A percentile compares a stretch with the other conserved stretches of the same genome.
phyloP scores from a whole-genome alignment of 2,113 vertebrate species.

The Gambusia affinis region DNA sequence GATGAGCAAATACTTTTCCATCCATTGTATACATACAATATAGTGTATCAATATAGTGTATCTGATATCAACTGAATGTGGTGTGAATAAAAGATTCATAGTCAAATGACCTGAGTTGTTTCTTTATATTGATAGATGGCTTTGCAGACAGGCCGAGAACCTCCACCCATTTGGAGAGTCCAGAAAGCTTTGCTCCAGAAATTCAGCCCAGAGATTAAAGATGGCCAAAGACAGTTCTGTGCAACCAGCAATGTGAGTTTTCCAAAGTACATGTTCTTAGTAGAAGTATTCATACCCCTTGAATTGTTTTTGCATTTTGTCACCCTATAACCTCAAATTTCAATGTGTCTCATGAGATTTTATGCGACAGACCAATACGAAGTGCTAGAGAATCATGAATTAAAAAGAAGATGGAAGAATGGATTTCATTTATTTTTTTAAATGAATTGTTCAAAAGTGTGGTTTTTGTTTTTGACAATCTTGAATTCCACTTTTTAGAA shows the following conservation, averaged over 20 bases:
- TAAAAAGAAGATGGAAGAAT: not conserved
- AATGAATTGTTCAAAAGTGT: not conserved
- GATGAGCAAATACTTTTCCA: no score
- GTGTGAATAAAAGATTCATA: not conserved
- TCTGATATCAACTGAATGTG: no score
- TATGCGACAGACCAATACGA: not conserved
- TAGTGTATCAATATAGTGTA: no score
- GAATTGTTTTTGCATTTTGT: not conserved
- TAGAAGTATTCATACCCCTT: not conserved
- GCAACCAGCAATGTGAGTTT: slow-evolving; percentile 91
- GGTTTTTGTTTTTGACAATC: not conserved
- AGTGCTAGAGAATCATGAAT: not conserved
- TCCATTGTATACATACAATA: no score
- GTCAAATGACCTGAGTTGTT: not conserved
- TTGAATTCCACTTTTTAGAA: no score
- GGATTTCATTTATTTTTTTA: not conserved
- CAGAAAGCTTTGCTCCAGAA: slow-evolving; percentile 94
- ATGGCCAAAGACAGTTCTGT: slow-evolving; percentile 92
- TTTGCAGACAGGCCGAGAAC: slow-evolving; percentile 88
- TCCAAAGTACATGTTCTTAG: not conserved
- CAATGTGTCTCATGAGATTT: not conserved
- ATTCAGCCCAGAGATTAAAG: slow-evolving; percentile 93
- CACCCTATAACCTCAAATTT: not conserved
- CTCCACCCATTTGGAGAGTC: slow-evolving; percentile 92
- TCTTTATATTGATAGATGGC: slow-evolving; percentile 78